These are phyloP conservation scores for Anser cygnoides DNA, from an alignment of 2,113 vertebrate species.

Conservation along the genomic window DNA sequence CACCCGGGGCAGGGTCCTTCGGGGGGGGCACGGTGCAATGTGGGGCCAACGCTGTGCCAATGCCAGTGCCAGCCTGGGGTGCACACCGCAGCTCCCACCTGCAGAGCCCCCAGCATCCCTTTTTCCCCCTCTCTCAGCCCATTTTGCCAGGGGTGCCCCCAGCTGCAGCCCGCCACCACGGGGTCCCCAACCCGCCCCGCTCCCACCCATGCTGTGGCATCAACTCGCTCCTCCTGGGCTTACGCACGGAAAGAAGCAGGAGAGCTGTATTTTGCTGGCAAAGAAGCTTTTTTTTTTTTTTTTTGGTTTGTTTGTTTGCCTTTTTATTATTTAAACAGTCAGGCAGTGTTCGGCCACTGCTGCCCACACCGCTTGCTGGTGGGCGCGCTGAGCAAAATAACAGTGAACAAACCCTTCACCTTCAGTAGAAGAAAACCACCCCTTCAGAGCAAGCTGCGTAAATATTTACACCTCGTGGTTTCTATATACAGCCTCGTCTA, in stretches of 20 bases:
- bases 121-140: not conserved
- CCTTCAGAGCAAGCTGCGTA: slow-evolving; percentile 82
- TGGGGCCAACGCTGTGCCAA: too few relatives aligned
- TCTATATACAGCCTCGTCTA: slow-evolving; percentile 84
- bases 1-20: not conserved
- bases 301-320: not conserved
- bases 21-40: not conserved
- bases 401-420: slow-evolving; percentile 78
- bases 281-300: slow-evolving; percentile 75
- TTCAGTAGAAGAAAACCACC: slow-evolving; percentile 72
- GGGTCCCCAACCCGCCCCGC: not conserved
- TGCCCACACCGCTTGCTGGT: slow-evolving; percentile 81
- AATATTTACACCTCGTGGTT: slow-evolving; percentile 87
- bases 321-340: slow-evolving; percentile 87
- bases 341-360: slow-evolving; percentile 83
- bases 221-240: not conserved
- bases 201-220: rapidly evolving
- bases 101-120: not conserved
- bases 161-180: rapidly evolving
- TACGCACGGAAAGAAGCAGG: not conserved
- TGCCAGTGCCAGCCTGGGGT: not conserved
- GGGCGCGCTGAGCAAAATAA: slow-evolving; percentile 80
- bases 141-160: not conserved
- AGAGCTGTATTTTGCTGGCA: slow-evolving; percentile 70
- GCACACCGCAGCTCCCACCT: not conserved